Evolutionary conservation across 2,888 invertebrate species (phyloP).

Genomic region (Neoitamus cyanurus): DNA sequence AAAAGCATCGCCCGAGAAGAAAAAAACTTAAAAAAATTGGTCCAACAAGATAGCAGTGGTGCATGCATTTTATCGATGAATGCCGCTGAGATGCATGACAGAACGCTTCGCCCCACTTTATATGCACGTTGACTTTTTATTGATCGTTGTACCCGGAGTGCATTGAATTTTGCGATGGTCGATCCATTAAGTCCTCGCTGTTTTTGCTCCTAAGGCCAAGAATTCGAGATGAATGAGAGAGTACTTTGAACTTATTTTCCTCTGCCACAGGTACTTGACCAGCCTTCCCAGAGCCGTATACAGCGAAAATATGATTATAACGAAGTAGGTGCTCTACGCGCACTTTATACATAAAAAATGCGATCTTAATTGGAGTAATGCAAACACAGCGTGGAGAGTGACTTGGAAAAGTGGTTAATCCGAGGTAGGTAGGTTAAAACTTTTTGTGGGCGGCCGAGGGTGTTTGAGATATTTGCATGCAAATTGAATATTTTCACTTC

Average conservation of each 20-base stretch:
- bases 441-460: too few species aligned
- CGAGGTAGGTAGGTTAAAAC: too few species aligned
- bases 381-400: too few species aligned
- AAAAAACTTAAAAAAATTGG: not conserved
- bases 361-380: too few species aligned
- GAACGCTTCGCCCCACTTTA: conserved; percentile 17
- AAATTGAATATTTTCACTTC: too few species aligned
- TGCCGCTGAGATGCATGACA: conserved; percentile 24
- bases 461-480: too few species aligned
- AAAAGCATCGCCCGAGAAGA: conserved; percentile 21
- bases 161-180: conserved; percentile 43
- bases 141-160: conserved; percentile 13
- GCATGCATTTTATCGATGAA: conserved; percentile 42
- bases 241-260: not conserved
- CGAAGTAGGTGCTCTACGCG: not conserved
- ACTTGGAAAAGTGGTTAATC: too few species aligned
- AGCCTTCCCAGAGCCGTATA: not conserved
- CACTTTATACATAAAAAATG: too few species aligned
- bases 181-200: conserved; percentile 27
- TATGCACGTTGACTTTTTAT: conserved; percentile 46
- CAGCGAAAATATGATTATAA: not conserved
- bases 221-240: conserved; percentile 12
- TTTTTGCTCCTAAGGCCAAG: not conserved
- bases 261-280: too few species aligned
- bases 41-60: conserved; percentile 36